These are phyloP conservation scores for Merodon equestris DNA, from an alignment of 2,888 invertebrate genomes.

Conservation along the genomic window DNA sequence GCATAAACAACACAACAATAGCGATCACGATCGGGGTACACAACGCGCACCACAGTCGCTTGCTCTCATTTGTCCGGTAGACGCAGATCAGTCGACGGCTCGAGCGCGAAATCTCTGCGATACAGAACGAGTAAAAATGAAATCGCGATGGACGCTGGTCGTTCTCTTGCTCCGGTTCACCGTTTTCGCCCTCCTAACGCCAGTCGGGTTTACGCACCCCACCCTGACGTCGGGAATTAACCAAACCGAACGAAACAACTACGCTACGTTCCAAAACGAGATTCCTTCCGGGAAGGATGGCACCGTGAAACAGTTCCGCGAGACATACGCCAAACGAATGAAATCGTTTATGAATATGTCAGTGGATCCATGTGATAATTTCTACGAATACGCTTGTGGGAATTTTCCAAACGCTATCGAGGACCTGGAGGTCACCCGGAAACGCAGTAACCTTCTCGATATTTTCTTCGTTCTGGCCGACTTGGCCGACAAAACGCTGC, in stretches of 20 bases:
- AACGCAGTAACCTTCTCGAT: slow-evolving; percentile 73
- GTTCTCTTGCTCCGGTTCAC: no score
- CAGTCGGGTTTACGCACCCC: no score
- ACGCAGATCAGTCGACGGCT: no score
- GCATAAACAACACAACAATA: background rate
- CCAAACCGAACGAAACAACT: no score
- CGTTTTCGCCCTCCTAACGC: no score
- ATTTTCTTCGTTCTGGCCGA: slow-evolving; percentile 71
- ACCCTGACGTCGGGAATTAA: no score
- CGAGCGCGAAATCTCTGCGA: no score
- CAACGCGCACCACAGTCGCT: no score
- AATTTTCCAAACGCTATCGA: slow-evolving; percentile 74
- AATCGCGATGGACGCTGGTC: no score
- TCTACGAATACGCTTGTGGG: slow-evolving; percentile 77
- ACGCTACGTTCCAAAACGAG: slow-evolving; percentile 54
- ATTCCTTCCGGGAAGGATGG: slow-evolving; percentile 51
- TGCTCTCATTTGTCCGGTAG: background rate
- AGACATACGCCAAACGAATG: slow-evolving; percentile 73
- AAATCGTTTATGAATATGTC: slow-evolving; percentile 56
- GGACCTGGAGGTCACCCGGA: slow-evolving; percentile 69
- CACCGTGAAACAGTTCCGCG: slow-evolving; percentile 54
- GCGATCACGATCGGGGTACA: no score
- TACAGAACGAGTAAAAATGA: no score
- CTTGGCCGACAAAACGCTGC: slow-evolving; percentile 69
- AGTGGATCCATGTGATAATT: slow-evolving; percentile 74